Base-by-base conservation (phyloP, 2,797 vertebrate species). In the Chloroceryle amazona region DNA sequence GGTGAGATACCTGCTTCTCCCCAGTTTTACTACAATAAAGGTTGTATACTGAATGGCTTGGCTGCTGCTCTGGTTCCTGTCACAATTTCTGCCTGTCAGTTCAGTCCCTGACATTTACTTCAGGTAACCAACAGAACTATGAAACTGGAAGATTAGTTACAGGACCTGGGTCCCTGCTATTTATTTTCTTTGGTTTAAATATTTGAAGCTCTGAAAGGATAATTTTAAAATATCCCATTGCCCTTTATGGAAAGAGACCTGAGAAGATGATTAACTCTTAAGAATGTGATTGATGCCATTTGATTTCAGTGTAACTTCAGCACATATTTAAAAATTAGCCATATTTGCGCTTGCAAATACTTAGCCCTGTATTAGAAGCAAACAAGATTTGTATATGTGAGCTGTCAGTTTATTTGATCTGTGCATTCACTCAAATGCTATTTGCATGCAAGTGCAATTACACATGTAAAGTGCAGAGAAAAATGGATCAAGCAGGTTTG, bases 331-430 rank as follows among this genome's bases (percentile, higher is more conserved):
- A 87, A 93, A 93, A 29, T 33, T 26, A 35, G 52, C 31, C n/a
- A 3, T 71, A 65, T 88, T n/a, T 60, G 37, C 71, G 28, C 31
- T 57, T 9, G 47, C 25, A 63, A 74, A 71, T 63, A 65, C 57
- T 82, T 70, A 89, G 79, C 79, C 67, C 67, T 85, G 63, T n/a
- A 47, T 72, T 51, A 80, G 75, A 67, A 82, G 75, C 79, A 67
- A 94, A 91, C 16, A 49, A 68, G 87, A 68, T 90, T 96, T 94
- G 61, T 91, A 2, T 52, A 81, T 86, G 90, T 41, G 93, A 96
- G 91, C 79, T 96, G 94, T 89, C 94, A 93, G 68, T 26, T 94
- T 72, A 54, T 81, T 55, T 94, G 85, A 91, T 71, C 91, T 61
- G 82, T 83, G 79, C 82, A 54, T 87, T 96, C 93, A 93, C 75